Base-by-base conservation (phyloP, 2,888 invertebrate genomes). In the Lepas anatifera region DNA sequence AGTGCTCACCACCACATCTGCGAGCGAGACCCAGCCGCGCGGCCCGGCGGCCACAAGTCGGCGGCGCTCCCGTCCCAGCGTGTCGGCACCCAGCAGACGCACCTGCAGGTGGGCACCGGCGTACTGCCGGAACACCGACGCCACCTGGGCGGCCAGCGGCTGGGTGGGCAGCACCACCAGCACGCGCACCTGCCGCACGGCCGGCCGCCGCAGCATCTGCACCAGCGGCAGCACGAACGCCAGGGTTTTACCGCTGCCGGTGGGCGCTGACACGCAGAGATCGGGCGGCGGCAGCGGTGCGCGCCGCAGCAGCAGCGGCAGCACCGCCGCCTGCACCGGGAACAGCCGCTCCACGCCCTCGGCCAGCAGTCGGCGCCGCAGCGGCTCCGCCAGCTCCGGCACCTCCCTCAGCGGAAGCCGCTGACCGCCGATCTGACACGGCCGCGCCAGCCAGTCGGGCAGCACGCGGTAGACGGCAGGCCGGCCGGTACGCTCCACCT, bases 221-320 rank as follows among this genome's bases (percentile, higher is more conserved):
- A 97, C 82, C 67, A 97, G 87, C 11, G 98, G 98, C 73, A 98
- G 81, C 67, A 92, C 93, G 85, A 92, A 98, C 6, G 95, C 89
- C 71, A 98, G 81, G 1, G 98, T 98, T 83, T 98, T 98, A 29
- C 98, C 98, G 83, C 95, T 96, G 27, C 96, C 97, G 2, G 98
- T 98, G 1, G 98, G 96, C 27, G 97, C 95, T 58, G 95, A 95
- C 39, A 99, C 92, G 81, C 98, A 98, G 69, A 96, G 84, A 80
- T 99, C 98, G 75, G 89, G 85, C 0, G 93, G 90, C 81, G 90
- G 87, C 75, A 75, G 88, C 83, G 39, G 84, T 81, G 76, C 63
- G 39, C 69, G 67, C 25, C 66, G 80, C 43, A 92, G 78, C 68
- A 94, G 82, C 84, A 88, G 91, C 7, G 90, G 89, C 73, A 94